These are phyloP conservation scores for Sphyrna mokarran DNA, from an alignment of 2,113 vertebrate genomes.

Conservation along the genomic window DNA sequence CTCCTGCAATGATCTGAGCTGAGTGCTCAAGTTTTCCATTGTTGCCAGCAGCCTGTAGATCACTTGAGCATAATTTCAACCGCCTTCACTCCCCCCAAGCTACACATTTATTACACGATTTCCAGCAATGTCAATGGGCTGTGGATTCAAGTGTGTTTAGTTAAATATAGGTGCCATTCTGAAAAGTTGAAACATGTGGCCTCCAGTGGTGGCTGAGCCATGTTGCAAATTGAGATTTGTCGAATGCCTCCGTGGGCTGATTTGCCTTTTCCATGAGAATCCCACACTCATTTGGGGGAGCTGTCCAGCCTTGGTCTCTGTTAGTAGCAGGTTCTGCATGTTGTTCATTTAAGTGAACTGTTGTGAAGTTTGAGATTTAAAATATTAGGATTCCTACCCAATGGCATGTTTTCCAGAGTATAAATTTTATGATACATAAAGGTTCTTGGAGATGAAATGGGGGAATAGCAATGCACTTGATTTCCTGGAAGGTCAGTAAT, in stretches of 20 bases:
- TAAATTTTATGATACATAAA: not conserved
- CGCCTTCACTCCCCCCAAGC: not conserved
- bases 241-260: not conserved
- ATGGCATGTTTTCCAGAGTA: not conserved
- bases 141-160: not conserved
- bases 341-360: not conserved
- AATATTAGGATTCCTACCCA: not conserved
- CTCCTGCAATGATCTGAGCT: not conserved
- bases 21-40: not conserved
- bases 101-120: not conserved
- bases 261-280: not conserved
- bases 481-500: not conserved
- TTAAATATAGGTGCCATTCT: not conserved
- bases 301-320: not conserved
- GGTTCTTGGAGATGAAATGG: not conserved
- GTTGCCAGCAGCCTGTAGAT: not conserved
- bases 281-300: not conserved
- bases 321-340: not conserved
- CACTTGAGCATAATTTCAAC: not conserved
- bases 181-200: not conserved
- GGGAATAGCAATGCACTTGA: not conserved
- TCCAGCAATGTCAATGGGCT: not conserved
- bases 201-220: no score
- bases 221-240: not conserved
- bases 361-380: not conserved